Base-by-base conservation (phyloP, 2,113 vertebrate species). In the Cyanoliseus patagonus region DNA sequence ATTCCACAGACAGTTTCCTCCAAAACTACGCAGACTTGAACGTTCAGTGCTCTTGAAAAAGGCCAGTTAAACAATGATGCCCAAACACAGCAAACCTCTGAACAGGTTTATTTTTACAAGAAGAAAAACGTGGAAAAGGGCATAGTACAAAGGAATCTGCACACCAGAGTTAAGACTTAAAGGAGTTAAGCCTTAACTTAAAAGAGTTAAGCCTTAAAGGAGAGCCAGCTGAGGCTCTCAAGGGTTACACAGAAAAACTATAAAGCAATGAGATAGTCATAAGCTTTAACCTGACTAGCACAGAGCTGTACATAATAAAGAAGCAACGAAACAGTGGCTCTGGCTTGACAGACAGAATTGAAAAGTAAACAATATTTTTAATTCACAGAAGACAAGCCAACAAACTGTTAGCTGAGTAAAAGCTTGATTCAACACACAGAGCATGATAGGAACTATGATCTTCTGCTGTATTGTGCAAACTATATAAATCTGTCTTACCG, bases 231-330 rank as follows among this genome's bases (percentile, higher is more conserved):
- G 30, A 75, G 31, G 12, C 24, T 76, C 74, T 63, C 57, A 31
- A 7, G 20, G 37, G 5, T 72, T 51, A 53, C 9, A 28, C 0
- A 30, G 37, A 28, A 83, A 31, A 44, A 49, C 30, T 47, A 25
- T 27, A 39, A 57, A 0, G 5, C 12, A 41, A 10, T 2, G 25
- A 33, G 39, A 53, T 0, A 22, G 13, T 37, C 53, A 66, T 7
- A 31, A 31, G 27, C 51, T 67, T 91, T 86, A 66, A 74, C 30
- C 22, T 31, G 37, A 64, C 22, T 24, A 59, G 31, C 53, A 55
- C 23, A 52, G 35, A 86, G 41, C 35, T 11, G 5, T 15, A 70
- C 4, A 11, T 25, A 57, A 44, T 49, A 51, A 62, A 49, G 64
- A 15, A 39, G 55, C 59, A 80, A 66, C 9, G 17, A 28, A 62